Percentiles rank a stretch among this genome's conserved stretches.
These are phyloP conservation scores for Lasioglossum figueresi DNA, from an alignment of 2,888 invertebrate species.

Conservation along the genomic window DNA sequence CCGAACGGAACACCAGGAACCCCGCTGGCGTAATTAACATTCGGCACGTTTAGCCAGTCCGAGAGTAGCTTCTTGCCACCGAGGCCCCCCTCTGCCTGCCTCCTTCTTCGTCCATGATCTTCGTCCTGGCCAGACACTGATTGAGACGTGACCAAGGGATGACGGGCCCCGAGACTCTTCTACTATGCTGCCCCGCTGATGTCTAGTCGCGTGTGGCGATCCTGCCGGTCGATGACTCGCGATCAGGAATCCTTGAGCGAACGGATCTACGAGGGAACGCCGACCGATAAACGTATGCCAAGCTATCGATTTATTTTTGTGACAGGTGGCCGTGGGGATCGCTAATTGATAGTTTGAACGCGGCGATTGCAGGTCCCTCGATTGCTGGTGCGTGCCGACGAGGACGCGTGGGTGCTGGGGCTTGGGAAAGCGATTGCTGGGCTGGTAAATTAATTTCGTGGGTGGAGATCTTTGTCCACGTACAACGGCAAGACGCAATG, in stretches of 20 bases:
- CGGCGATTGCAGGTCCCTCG: background rate
- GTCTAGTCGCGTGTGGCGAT: conserved; percentile 46
- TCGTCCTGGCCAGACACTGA: conserved; percentile 69
- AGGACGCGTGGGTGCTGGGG: background rate
- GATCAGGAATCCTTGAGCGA: conserved; percentile 10
- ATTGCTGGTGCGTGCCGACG: background rate
- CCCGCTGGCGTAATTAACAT: conserved; percentile 81
- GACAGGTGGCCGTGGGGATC: background rate
- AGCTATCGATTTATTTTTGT: background rate
- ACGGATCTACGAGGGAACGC: background rate
- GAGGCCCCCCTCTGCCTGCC: conserved; percentile 33
- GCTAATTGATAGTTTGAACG: background rate
- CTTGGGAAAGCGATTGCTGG: background rate
- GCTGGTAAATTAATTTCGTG: background rate
- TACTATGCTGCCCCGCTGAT: conserved; percentile 22
- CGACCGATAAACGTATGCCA: background rate
- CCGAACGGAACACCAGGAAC: conserved; percentile 61
- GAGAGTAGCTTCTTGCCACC: conserved; percentile 68
- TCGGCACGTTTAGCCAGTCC: conserved; percentile 78
- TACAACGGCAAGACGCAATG: no score
- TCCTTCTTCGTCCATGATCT: background rate
- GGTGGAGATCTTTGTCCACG: no score
- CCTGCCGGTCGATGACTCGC: conserved; percentile 51
- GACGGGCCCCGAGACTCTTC: conserved; percentile 66
- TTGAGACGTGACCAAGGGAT: conserved; percentile 78